Base-by-base conservation (phyloP, 2,797 vertebrate species). In the Gila robusta region DNA sequence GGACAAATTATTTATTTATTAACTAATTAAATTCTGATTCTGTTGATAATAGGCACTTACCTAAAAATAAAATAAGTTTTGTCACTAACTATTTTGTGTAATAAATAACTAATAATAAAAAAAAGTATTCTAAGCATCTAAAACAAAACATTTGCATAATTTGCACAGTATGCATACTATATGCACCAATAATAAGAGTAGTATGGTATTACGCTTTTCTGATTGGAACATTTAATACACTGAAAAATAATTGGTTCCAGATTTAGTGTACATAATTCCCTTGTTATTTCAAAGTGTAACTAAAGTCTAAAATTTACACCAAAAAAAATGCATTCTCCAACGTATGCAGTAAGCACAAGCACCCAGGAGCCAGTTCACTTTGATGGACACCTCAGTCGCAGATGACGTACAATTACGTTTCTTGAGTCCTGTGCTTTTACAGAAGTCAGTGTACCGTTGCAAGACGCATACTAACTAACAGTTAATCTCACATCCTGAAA, bases 401-500 rank as follows among this genome's bases (percentile, higher is more conserved):
- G 52, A 41, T 28, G 28, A 70, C 0, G 44, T 19, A 74, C 64
- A 44, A 32, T 62, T 8, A 64, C 2, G 10, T 66, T 69, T 67
- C 44, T 81, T 44, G 32, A 78, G 54, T 78, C 19, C 4, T 69
- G 4, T 56, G 47, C 0, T 1, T 82, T 74, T 74, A 70, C 52
- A 82, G 28, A 77, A 85, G 59, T 66, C 32, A 66, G n/a, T 84
- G 47, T 72, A 87, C 23, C 56, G 19, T 47, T 35, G 23, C 74
- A 67, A 17, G n/a, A 16, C 16, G 9, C 37, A 9, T 26, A 81
- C 78, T 49, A 74, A 76, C 59, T 78, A 82, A 23, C 79, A 84
- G 66, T 69, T 72, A 81, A 79, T 88, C 28, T 81, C 35, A 67
- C 35, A 52, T 89, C 67, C 56, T 88, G 47, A 89, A 88, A 88